These are phyloP conservation scores for Athene cunicularia DNA, from an alignment of 2,113 vertebrate genomes.

Conservation along the genomic window DNA sequence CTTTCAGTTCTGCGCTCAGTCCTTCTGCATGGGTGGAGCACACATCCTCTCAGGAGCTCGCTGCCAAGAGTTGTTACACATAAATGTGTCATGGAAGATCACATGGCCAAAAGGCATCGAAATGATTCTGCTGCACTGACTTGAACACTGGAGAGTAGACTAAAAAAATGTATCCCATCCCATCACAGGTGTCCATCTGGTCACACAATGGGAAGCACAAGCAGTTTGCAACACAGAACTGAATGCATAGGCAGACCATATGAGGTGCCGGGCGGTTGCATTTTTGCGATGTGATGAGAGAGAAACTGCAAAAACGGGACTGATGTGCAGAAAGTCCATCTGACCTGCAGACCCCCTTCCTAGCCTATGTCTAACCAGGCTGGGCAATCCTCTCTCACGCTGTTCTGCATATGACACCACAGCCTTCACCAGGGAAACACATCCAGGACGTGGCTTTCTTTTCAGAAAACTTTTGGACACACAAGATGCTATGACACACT, in stretches of 20 bases:
- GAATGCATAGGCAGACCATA: neutral
- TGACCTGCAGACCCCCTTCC: neutral
- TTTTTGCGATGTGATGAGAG: neutral
- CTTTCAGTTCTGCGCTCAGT: neutral
- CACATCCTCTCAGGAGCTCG: neutral
- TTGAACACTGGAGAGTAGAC: neutral
- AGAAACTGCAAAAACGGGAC: neutral
- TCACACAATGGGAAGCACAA: neutral
- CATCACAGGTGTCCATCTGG: accelerated
- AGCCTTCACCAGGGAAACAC: neutral
- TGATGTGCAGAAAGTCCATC: neutral
- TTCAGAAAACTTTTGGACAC: neutral
- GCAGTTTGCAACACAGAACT: neutral
- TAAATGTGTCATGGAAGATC: neutral
- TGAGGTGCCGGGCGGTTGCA: neutral
- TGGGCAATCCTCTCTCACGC: neutral
- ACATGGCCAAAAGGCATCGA: neutral
- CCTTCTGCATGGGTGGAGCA: constrained; percentile 19
- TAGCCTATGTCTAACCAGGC: neutral
- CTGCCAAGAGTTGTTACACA: neutral
- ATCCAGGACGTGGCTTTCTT: neutral
- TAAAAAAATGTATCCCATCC: neutral
- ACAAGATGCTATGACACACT: neutral
- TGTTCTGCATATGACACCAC: neutral
- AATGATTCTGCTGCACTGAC: neutral